Evolutionary conservation across 2,113 vertebrate species (phyloP).

Genomic region (Rhabdomys dilectus): DNA sequence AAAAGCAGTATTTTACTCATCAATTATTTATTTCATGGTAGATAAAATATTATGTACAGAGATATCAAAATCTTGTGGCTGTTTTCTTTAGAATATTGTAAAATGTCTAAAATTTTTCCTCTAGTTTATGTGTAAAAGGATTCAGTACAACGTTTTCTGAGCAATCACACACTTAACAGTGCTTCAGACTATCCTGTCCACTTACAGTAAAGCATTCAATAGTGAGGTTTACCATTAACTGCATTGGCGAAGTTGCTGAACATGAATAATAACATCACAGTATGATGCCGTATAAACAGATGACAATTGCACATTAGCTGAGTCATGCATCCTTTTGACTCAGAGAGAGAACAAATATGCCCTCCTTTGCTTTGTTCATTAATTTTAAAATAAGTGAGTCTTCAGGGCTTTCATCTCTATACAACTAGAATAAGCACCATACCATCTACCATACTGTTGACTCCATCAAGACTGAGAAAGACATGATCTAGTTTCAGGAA

Average conservation of each 20-base stretch:
- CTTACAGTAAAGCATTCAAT: background rate
- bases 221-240: background rate
- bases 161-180: background rate
- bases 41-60: background rate
- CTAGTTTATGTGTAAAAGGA: background rate
- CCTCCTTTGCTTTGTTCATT: conserved; percentile 55
- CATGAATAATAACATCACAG: background rate
- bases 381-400: conserved; percentile 53
- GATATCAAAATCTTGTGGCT: background rate
- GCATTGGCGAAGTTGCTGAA: conserved; percentile 40
- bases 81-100: background rate
- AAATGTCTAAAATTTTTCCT: background rate
- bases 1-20: background rate
- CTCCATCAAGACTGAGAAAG: conserved; percentile 68
- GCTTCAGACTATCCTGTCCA: background rate
- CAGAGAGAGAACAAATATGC: background rate
- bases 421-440: conserved; percentile 32
- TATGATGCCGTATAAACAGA: conserved; percentile 8
- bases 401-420: conserved; percentile 59
- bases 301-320: background rate
- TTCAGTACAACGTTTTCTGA: background rate
- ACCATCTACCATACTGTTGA: conserved; percentile 51
- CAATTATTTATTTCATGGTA: background rate
- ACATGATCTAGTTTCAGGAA: conserved; percentile 74
- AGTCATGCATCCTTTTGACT: conserved; percentile 15